Evolutionary conservation across 2,113 vertebrate genomes (phyloP).

Genomic region (Ranitomeya variabilis): DNA sequence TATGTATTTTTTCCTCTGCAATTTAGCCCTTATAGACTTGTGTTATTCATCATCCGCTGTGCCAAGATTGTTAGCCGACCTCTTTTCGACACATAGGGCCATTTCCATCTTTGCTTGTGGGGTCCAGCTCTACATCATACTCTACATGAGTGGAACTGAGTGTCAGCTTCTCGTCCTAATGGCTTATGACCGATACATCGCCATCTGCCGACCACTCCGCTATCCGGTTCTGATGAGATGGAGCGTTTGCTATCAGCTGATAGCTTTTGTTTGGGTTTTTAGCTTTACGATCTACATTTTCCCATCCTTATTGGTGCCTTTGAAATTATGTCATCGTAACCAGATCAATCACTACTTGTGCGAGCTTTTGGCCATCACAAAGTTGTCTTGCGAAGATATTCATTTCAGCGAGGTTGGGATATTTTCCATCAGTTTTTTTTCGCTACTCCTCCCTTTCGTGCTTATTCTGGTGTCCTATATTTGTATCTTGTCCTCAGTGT

Average conservation of each 20-base stretch:
- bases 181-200: conserved; percentile 53
- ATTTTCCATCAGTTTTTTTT: not conserved
- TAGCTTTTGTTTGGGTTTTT: conserved; percentile 50
- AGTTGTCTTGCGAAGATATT: not conserved
- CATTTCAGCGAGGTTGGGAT: not conserved
- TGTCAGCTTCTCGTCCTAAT: conserved; percentile 48
- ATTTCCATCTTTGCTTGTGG: not conserved
- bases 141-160: conserved; percentile 7
- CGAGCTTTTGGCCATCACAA: not conserved
- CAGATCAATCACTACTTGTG: conserved; percentile 32
- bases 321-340: not conserved
- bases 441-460: not conserved
- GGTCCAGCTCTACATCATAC: not conserved
- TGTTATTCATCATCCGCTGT: conserved; percentile 11
- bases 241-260: not conserved
- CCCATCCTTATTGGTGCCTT: not conserved
- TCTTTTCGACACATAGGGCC: not conserved
- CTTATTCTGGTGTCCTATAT: not conserved
- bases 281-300: conserved; percentile 4
- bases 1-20: not conserved
- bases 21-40: conserved; percentile 19
- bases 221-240: conserved; percentile 46
- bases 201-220: conserved; percentile 53
- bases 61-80: not conserved
- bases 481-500: conserved; percentile 19